phyloP scores from a whole-genome alignment of 1,140 invertebrate genomes.

The Caenorhabditis brenneri region DNA sequence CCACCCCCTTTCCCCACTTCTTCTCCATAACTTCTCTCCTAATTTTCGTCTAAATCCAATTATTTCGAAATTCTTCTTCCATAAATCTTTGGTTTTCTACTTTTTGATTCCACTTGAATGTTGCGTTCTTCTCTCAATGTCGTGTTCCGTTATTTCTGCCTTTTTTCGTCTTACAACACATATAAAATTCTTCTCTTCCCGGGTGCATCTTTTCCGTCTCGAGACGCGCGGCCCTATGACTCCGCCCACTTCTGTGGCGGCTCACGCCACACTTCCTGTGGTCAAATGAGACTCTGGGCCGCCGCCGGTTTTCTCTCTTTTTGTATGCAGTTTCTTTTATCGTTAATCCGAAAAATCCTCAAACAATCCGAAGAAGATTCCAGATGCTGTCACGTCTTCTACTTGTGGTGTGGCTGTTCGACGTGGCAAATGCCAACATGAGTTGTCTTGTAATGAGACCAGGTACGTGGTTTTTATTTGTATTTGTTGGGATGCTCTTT shows the following conservation, averaged over 20 bases:
- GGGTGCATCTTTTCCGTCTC: slow-evolving; percentile 21
- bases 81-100: neutral
- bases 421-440: slow-evolving; percentile 34
- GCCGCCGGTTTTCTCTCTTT: neutral
- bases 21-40: neutral
- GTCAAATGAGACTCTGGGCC: slow-evolving; percentile 8
- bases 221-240: neutral
- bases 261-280: slow-evolving; percentile 41
- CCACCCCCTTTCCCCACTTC: neutral
- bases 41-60: too few relatives aligned
- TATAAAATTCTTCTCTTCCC: slow-evolving; percentile 12
- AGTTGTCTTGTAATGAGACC: slow-evolving; percentile 48
- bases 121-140: neutral
- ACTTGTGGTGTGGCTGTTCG: slow-evolving; percentile 4
- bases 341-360: neutral
- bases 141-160: slow-evolving; percentile 9
- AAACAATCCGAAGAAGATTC: too few relatives aligned
- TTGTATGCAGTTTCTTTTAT: slow-evolving; percentile 8
- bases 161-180: neutral
- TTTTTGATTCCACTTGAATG: slow-evolving; percentile 11
- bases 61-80: neutral
- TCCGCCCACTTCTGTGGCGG: slow-evolving; percentile 7
- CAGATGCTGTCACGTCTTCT: slow-evolving; percentile 25
- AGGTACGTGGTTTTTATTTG: slow-evolving; percentile 13
- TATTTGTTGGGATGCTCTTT: neutral